Conservation (phyloP, 2,113 vertebrate species). For the Monopterus albus region DNA sequence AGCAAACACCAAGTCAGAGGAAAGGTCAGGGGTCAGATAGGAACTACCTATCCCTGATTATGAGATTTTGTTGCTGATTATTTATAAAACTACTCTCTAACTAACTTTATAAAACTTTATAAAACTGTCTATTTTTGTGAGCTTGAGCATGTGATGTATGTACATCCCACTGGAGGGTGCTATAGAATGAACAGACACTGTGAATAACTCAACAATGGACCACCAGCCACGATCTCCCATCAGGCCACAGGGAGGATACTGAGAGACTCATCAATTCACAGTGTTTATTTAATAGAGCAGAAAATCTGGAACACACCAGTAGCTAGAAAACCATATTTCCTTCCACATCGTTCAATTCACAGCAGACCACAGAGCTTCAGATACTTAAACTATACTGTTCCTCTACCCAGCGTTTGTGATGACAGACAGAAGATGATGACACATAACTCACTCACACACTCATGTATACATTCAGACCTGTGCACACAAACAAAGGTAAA, state of each 20-base stretch:
- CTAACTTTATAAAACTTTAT: too few relatives aligned
- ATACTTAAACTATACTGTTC: conserved; percentile 27
- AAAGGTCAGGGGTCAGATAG: conserved; percentile 23
- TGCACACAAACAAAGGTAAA: conserved; percentile 52
- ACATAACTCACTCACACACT: conserved; percentile 29
- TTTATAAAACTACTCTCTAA: too few relatives aligned
- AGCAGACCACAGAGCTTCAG: conserved; percentile 13
- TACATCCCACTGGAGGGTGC: conserved; percentile 53
- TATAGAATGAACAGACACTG: conserved; percentile 39
- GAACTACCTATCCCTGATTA: background rate
- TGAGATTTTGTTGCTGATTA: too few relatives aligned
- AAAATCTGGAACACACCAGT: conserved; percentile 35
- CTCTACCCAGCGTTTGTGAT: conserved; percentile 14
- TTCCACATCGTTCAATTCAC: conserved; percentile 15
- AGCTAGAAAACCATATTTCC: conserved; percentile 34
- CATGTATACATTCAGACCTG: conserved; percentile 38
- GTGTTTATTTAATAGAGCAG: conserved; percentile 52
- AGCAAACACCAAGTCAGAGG: conserved; percentile 21
- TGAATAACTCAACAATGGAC: conserved; percentile 38
- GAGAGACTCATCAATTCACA: conserved; percentile 46
- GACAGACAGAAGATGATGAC: conserved; percentile 55
- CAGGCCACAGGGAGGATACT: conserved; percentile 25
- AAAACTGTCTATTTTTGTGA: too few relatives aligned
- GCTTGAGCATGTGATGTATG: conserved; percentile 38
- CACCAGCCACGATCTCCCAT: conserved; percentile 55